These are phyloP conservation scores for Heliconius hewitsoni DNA, from an alignment of 1,140 invertebrate species.

Conservation along the genomic window DNA sequence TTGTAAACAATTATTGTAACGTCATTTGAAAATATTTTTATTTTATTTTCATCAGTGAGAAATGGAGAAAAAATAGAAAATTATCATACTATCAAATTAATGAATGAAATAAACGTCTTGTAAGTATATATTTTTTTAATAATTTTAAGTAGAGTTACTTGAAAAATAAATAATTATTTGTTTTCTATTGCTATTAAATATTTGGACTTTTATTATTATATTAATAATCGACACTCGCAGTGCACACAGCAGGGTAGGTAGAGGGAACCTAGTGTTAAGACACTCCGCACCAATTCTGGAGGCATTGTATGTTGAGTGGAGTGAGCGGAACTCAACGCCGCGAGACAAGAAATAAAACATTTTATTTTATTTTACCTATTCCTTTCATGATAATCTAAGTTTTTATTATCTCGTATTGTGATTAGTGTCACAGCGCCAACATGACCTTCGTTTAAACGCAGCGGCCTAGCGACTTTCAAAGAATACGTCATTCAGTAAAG, in stretches of 20 bases:
- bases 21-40: conserved; percentile 2
- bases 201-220: too few relatives aligned
- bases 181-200: too few relatives aligned
- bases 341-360: neutral
- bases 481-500: conserved; percentile 28
- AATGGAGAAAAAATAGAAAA: neutral
- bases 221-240: too few relatives aligned
- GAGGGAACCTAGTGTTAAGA: too few relatives aligned
- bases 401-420: conserved; percentile 25
- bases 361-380: neutral
- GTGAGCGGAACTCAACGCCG: neutral
- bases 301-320: neutral
- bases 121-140: neutral
- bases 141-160: too few relatives aligned
- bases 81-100: neutral
- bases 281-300: neutral
- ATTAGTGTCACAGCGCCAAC: conserved; percentile 37
- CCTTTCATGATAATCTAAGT: neutral
- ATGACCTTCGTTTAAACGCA: conserved; percentile 45
- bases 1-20: conserved; percentile 2
- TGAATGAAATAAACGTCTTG: neutral
- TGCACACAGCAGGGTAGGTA: too few relatives aligned
- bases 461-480: conserved; percentile 41
- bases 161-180: too few relatives aligned
- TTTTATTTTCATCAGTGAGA: neutral